phyloP scores from a whole-genome alignment of 1,140 invertebrate genomes.

The Ruditapes philippinarum region DNA sequence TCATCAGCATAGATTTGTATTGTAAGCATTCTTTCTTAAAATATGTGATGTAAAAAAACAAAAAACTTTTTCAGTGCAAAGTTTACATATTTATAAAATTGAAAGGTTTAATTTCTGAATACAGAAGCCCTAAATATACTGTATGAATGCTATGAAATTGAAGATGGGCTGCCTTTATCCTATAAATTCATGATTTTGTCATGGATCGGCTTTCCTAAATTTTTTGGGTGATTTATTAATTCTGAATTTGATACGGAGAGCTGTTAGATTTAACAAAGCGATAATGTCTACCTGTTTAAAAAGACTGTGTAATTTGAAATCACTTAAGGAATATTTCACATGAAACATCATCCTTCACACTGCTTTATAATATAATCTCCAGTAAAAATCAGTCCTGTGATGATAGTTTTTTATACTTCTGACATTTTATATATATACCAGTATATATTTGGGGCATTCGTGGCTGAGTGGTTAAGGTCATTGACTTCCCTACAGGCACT shows the following conservation, averaged over 20 bases:
- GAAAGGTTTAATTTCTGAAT: not conserved
- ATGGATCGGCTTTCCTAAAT: not conserved
- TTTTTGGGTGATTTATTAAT: not conserved
- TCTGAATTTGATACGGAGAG: not conserved
- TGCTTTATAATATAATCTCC: too few relatives aligned
- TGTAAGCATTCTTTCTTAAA: too few relatives aligned
- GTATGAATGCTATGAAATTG: too few relatives aligned
- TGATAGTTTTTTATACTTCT: too few relatives aligned
- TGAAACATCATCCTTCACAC: slow-evolving; percentile 5
- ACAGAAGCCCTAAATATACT: not conserved
- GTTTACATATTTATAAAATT: not conserved
- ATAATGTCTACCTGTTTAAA: slow-evolving; percentile 2
- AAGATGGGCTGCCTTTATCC: not conserved
- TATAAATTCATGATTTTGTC: slow-evolving; percentile 12
- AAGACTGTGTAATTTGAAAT: slow-evolving; percentile 10
- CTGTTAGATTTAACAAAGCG: slow-evolving; percentile 18
- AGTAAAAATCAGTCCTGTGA: too few relatives aligned
- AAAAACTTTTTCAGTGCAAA: too few relatives aligned
- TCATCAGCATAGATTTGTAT: too few relatives aligned
- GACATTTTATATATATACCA: too few relatives aligned
- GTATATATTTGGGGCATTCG: too few relatives aligned
- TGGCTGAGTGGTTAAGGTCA: too few relatives aligned
- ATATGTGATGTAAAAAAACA: too few relatives aligned
- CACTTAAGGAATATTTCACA: slow-evolving; percentile 4
- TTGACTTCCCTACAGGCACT: too few relatives aligned